Percentiles rank a stretch among this genome's conserved stretches.
Conservation (phyloP, 2,888 invertebrate species). For the Morpho achilles region DNA sequence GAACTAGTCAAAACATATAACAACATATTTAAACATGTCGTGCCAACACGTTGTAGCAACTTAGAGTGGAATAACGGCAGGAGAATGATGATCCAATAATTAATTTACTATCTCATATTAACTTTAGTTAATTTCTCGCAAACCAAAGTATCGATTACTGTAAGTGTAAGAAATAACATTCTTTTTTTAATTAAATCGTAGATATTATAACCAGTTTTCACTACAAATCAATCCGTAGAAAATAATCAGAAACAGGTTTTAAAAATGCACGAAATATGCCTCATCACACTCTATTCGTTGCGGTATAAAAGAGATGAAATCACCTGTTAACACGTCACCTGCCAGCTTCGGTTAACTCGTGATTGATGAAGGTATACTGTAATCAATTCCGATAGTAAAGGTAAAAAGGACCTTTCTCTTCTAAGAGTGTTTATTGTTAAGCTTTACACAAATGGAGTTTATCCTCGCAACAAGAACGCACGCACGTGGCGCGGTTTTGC, state of each 20-base stretch:
- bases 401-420: conserved; percentile 31
- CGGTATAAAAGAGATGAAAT: conserved; percentile 27
- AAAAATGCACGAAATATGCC: conserved; percentile 17
- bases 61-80: too few species aligned
- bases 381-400: conserved; percentile 32
- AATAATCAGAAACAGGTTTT: conserved; percentile 6
- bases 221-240: neutral
- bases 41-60: too few species aligned
- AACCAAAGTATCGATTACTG: too few species aligned
- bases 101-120: too few species aligned
- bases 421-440: conserved; percentile 46
- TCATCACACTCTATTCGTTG: conserved; percentile 19
- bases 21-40: too few species aligned
- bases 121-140: too few species aligned
- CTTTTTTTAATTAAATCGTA: too few species aligned
- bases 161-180: too few species aligned
- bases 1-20: too few species aligned
- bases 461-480: conserved; percentile 42
- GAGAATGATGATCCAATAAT: too few species aligned
- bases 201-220: neutral
- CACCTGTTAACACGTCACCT: conserved; percentile 34
- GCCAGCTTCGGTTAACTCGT: conserved; percentile 32
- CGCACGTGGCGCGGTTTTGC: conserved; percentile 32
- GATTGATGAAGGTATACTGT: conserved; percentile 43
- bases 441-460: conserved; percentile 46